phyloP scores from a whole-genome alignment of 2,888 invertebrate species.

The Eulithis prunata region DNA sequence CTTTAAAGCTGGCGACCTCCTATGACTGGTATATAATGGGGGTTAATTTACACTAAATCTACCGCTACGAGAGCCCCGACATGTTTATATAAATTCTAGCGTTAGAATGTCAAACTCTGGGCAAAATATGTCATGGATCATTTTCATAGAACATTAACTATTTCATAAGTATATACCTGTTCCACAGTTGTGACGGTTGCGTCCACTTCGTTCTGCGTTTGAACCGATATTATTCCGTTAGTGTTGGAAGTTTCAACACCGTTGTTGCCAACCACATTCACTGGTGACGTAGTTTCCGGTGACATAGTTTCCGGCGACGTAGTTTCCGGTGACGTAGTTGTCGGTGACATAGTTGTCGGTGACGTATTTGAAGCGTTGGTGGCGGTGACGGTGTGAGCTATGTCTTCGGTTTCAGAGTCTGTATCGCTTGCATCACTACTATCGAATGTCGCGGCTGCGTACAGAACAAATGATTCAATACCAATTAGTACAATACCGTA shows the following conservation, averaged over 20 bases:
- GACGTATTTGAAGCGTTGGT: background rate
- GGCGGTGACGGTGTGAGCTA: conserved; percentile 13
- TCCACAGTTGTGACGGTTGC: conserved; percentile 43
- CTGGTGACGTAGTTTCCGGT: conserved; percentile 9
- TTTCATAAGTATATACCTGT: conserved; percentile 7
- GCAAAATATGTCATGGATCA: too few species aligned
- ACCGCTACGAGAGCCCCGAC: too few species aligned
- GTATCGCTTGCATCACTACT: conserved; percentile 73
- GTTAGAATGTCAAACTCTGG: too few species aligned
- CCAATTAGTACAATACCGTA: too few species aligned
- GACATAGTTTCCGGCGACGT: conserved; percentile 19
- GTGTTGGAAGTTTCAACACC: background rate
- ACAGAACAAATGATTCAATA: background rate
- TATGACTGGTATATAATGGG: too few species aligned
- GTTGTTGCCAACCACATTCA: background rate
- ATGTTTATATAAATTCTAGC: too few species aligned
- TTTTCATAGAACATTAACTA: too few species aligned
- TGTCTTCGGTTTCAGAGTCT: conserved; percentile 54
- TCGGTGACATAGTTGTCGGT: conserved; percentile 10
- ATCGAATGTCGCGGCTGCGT: conserved; percentile 70
- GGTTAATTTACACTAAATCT: too few species aligned
- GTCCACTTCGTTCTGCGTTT: background rate
- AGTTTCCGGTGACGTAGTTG: conserved; percentile 10
- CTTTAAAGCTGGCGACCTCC: too few species aligned
- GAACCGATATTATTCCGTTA: conserved; percentile 12